Evolutionary conservation across 2,113 vertebrate genomes (phyloP), one percentile per base, ranked within the genome.

Genomic region (Psittacula cyanocephala): DNA sequence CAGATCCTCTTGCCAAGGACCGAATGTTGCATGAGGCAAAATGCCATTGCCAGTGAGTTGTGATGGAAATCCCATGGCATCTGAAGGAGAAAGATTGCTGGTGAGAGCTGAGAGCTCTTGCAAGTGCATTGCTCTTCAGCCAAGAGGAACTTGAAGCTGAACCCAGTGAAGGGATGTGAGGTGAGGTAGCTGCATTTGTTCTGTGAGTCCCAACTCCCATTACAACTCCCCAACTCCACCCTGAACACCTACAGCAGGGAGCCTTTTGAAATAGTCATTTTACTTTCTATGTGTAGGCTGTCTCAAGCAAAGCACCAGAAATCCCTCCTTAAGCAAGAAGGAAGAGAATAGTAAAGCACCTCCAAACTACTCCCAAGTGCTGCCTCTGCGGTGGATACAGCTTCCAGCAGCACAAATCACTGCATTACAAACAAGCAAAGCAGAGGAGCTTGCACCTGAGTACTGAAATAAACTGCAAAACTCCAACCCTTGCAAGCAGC

Each of bases 331-430:
- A 68, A 79, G 60, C 2, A 50, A 84, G 64, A 89, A 81, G 35
- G 89, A 79, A 75, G 55, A 46, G 74, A 94, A 82, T 52, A 88
- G 52, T 44, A 86, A 91, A 97, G 41, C 22, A 49, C 22, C 35
- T 93, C 41, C 28, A 57, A 49, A 69, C 75, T 79, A 47, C 14
- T 94, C 33, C 70, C 85, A 65, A 70, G 63, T 18, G 49, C 78
- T 82, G 44, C 57, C 33, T 93, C 67, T 95, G 92, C 75, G 67
- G 77, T 33, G 57, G 50, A 46, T 89, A 44, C 20, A 75, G 72
- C 80, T 95, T 89, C 37, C 57, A 94, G 89, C 49, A 91, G 63
- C 85, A 88, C 18, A 72, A 79, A 86, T 72, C 52, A 49, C 67
- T 46, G 92, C 86, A 65, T 33, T 82, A 63, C 90, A 85, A 93